A percentile compares a stretch with the other conserved stretches of the same genome.
Evolutionary conservation across 2,113 vertebrate genomes (phyloP).

Genomic region (Scolopax mira): DNA sequence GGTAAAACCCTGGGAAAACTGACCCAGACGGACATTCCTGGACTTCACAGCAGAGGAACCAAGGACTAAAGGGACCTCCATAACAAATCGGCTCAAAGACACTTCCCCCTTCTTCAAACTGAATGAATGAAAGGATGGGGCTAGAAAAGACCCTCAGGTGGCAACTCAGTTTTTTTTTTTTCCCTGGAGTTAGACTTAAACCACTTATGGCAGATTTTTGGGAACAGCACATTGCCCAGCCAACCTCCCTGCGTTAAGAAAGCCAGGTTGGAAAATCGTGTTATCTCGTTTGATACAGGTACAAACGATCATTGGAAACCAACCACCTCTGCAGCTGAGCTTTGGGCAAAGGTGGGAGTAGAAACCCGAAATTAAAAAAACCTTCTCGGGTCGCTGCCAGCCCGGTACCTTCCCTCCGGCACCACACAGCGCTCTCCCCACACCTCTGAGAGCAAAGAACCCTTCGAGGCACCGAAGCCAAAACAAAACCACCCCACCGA

Average conservation of each 20-base stretch:
- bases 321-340: background rate
- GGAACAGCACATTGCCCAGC: background rate
- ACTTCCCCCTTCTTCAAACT: background rate
- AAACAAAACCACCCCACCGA: background rate
- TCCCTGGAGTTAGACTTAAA: background rate
- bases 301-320: background rate
- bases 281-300: fast-evolving
- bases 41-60: background rate
- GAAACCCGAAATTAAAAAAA: background rate
- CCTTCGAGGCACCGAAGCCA: background rate
- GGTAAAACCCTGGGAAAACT: background rate
- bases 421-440: background rate
- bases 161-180: background rate
- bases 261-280: fast-evolving
- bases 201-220: fast-evolving
- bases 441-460: background rate
- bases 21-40: background rate
- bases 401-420: background rate
- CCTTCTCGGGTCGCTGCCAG: background rate
- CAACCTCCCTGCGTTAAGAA: background rate
- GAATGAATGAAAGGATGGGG: background rate
- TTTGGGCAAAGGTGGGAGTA: fast-evolving
- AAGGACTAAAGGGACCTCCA: background rate
- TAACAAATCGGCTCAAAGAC: background rate
- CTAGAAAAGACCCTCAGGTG: background rate